These are phyloP conservation scores for Triplophysa rosa DNA, from an alignment of 2,113 vertebrate genomes.

Conservation along the genomic window DNA sequence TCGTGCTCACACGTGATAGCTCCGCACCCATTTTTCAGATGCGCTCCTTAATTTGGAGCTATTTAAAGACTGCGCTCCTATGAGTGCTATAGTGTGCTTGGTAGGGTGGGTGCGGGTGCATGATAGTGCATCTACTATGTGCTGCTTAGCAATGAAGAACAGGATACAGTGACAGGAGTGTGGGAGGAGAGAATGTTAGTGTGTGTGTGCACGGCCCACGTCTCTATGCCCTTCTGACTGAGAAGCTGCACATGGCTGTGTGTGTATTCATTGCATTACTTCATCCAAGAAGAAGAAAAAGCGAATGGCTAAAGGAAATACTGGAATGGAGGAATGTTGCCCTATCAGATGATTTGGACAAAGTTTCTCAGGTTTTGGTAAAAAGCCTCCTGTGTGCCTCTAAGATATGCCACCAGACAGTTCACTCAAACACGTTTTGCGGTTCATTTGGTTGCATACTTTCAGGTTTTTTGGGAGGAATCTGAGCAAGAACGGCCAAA, in stretches of 20 bases:
- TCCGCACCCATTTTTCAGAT: slow-evolving; percentile 9
- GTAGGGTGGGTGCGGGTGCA: neutral
- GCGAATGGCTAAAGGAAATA: neutral
- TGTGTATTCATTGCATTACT: slow-evolving; percentile 18
- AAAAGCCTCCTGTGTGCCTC: neutral
- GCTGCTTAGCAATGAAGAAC: slow-evolving; percentile 40
- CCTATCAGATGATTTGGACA: too few species aligned
- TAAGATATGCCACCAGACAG: neutral
- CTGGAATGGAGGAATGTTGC: too few species aligned
- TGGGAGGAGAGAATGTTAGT: slow-evolving; percentile 24
- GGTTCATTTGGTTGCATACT: neutral
- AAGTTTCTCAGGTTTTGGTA: neutral
- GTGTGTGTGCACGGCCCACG: slow-evolving; percentile 23
- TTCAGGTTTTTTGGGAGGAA: neutral
- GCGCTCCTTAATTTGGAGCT: neutral
- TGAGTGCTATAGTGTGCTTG: slow-evolving; percentile 2
- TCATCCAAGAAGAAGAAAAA: neutral
- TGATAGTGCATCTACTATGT: slow-evolving; percentile 29
- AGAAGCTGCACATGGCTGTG: slow-evolving; percentile 15
- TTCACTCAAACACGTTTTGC: neutral
- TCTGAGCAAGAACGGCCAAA: neutral
- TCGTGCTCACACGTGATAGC: neutral
- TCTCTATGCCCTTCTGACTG: slow-evolving; percentile 24
- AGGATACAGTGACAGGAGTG: slow-evolving; percentile 41
- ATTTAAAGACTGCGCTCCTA: slow-evolving; percentile 15